A percentile compares a stretch with the other conserved stretches of the same genome.
phyloP scores from a whole-genome alignment of 2,888 invertebrate species.

The Eurytoma californica region DNA sequence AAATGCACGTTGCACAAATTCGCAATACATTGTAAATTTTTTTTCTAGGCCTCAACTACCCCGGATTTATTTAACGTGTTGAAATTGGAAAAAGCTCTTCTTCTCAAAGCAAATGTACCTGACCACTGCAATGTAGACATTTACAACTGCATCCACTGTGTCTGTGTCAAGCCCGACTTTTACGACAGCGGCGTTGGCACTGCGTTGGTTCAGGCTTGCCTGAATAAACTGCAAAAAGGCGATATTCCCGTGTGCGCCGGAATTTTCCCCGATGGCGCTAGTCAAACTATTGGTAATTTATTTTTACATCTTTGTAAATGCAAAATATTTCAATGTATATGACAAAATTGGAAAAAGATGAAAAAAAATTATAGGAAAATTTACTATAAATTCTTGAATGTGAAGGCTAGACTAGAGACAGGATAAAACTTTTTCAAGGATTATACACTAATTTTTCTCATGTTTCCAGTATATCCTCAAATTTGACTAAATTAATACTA shows the following conservation, averaged over 20 bases:
- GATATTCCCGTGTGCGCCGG: constrained; percentile 57
- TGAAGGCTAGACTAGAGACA: too few species aligned
- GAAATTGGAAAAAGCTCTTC: constrained; percentile 2
- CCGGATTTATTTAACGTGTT: constrained; percentile 24
- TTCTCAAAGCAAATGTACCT: constrained; percentile 33
- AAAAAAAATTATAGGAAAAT: too few species aligned
- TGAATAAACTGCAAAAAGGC: constrained; percentile 50
- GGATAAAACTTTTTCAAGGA: too few species aligned
- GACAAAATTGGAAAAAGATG: too few species aligned
- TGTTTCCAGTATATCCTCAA: too few species aligned
- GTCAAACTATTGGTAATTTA: constrained; percentile 60
- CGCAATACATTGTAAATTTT: background rate
- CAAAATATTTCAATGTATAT: background rate
- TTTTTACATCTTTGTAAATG: constrained; percentile 1
- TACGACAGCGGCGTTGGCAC: constrained; percentile 60
- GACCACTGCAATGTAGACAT: constrained; percentile 43
- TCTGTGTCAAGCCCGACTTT: constrained; percentile 58
- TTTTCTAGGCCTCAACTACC: background rate
- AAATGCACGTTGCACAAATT: background rate
- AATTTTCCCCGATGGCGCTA: constrained; percentile 58
- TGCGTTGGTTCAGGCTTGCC: constrained; percentile 60
- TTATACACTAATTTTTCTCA: too few species aligned
- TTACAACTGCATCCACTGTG: constrained; percentile 55
- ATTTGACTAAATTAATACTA: too few species aligned
- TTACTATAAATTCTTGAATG: too few species aligned